Conservation (phyloP, 1,140 invertebrate species). For the Rhizoglyphus robini region DNA sequence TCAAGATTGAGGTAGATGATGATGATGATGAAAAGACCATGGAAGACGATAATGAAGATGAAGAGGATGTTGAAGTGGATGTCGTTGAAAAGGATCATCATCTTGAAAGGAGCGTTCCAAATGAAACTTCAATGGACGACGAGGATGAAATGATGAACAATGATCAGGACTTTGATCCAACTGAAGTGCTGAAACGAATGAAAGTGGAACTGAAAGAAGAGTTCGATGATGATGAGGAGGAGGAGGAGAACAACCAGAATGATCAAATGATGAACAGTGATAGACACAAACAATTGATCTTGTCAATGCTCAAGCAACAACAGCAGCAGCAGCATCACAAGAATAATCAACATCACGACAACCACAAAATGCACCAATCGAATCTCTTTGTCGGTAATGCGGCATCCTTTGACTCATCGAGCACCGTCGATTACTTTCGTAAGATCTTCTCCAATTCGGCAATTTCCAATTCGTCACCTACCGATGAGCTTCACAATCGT, state of each 20-base stretch:
- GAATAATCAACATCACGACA: neutral
- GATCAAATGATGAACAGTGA: neutral
- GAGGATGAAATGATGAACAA: neutral
- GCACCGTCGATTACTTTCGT: neutral
- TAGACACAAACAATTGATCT: neutral
- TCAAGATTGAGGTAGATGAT: neutral
- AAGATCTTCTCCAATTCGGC: neutral
- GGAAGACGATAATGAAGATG: neutral
- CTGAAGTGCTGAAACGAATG: constrained; percentile 9
- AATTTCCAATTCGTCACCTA: neutral
- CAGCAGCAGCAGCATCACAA: neutral
- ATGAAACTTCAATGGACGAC: neutral
- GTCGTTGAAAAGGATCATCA: no score
- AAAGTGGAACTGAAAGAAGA: constrained; percentile 14
- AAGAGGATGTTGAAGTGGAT: neutral
- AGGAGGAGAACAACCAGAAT: neutral
- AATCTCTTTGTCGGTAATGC: neutral
- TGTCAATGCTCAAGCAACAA: neutral
- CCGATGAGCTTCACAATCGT: neutral
- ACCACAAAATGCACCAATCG: no score
- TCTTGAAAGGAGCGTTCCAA: no score
- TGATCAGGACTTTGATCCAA: constrained; percentile 11
- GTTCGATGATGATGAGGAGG: constrained; percentile 5
- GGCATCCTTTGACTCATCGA: neutral
- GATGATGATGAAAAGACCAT: neutral